These are phyloP conservation scores for Tribolium madens DNA, from an alignment of 1,140 invertebrate species.

Conservation along the genomic window DNA sequence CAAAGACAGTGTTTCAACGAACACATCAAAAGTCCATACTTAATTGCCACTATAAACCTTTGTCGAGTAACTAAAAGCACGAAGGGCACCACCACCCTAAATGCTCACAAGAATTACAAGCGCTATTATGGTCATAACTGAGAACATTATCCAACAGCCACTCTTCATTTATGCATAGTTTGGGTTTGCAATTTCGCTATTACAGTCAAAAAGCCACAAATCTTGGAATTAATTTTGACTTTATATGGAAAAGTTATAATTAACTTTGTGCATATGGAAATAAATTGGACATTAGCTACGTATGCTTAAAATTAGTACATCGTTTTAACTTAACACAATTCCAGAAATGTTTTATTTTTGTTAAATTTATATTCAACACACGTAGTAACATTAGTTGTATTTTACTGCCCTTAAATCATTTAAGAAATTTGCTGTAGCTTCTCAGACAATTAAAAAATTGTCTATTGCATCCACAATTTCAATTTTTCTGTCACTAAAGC, in stretches of 20 bases:
- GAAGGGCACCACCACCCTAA: slow-evolving; percentile 27
- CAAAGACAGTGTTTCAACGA: slow-evolving; percentile 20
- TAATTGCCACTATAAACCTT: slow-evolving; percentile 35
- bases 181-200: slow-evolving; percentile 24
- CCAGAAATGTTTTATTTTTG: no score
- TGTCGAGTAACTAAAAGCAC: slow-evolving; percentile 35
- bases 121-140: slow-evolving; percentile 38
- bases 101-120: slow-evolving; percentile 35
- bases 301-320: no score
- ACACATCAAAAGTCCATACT: slow-evolving; percentile 32
- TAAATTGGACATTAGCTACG: background rate
- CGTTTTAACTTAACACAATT: no score
- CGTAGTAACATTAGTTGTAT: background rate
- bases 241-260: slow-evolving; percentile 10
- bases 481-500: background rate
- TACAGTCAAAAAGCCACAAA: slow-evolving; percentile 22
- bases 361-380: background rate
- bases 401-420: background rate
- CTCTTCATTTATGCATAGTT: slow-evolving; percentile 39
- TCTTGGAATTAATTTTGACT: slow-evolving; percentile 12
- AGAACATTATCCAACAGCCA: slow-evolving; percentile 26
- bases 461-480: background rate
- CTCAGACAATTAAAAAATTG: no score
- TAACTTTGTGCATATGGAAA: background rate
- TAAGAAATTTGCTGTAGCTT: background rate